Percentiles rank a stretch among this genome's conserved stretches.
Conservation (phyloP, 2,113 vertebrate genomes). For the Gyps fulvus region DNA sequence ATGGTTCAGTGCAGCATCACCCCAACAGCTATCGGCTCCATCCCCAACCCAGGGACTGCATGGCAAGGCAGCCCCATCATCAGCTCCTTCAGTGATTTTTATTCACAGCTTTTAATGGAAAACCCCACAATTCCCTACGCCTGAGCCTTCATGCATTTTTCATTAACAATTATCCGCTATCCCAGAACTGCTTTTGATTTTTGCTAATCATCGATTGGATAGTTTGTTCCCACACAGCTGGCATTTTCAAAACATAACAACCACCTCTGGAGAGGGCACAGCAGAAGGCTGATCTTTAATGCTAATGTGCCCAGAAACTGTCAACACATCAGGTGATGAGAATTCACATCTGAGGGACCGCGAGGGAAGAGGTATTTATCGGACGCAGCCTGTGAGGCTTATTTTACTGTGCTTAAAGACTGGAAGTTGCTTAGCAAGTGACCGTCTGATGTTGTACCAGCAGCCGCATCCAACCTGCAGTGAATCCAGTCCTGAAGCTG, state of each 20-base stretch:
- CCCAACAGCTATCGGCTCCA: rapidly evolving
- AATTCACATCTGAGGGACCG: not conserved
- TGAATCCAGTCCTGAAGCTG: not conserved
- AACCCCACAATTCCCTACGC: constrained; percentile 29
- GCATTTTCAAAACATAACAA: constrained; percentile 57
- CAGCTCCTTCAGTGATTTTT: constrained; percentile 10
- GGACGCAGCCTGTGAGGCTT: not conserved
- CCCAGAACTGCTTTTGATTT: constrained; percentile 62
- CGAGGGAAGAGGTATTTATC: not conserved
- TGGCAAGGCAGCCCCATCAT: not conserved
- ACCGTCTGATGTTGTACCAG: not conserved
- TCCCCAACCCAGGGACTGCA: not conserved
- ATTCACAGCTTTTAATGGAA: constrained; percentile 61
- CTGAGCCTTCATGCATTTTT: constrained; percentile 60
- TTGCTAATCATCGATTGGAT: constrained; percentile 58
- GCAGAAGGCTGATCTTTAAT: constrained; percentile 48
- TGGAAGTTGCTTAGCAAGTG: not conserved
- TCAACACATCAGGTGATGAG: constrained; percentile 38
- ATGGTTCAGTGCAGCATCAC: not conserved
- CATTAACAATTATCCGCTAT: constrained; percentile 43
- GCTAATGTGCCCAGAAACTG: constrained; percentile 27
- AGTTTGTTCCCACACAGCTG: constrained; percentile 67
- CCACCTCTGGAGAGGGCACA: constrained; percentile 52
- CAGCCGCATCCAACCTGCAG: not conserved
- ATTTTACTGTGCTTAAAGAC: not conserved